Base-by-base conservation (phyloP, 2,888 invertebrate species). In the Perizoma flavofasciatum region DNA sequence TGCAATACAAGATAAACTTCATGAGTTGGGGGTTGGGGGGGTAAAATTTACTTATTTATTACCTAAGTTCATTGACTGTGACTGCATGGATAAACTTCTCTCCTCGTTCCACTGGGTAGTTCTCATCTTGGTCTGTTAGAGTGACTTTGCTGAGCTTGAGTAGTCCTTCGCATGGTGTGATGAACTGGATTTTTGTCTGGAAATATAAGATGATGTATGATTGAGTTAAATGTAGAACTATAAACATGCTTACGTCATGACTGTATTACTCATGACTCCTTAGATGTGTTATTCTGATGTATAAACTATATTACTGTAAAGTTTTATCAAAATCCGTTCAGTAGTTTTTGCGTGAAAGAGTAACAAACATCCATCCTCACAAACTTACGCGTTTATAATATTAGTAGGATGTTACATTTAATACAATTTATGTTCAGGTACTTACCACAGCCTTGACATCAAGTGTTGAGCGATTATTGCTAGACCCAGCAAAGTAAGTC, bases 141-240 rank as follows among this genome's bases (percentile, higher is more conserved):
- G 89, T 93, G 8, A 94, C 93, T 52, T 94, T 91, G 35, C 83
- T 89, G 40, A 97, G 87, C 69, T 94, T 93, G 59, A 97, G 82
- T 9, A 94, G 82, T 6, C 96, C 97, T 78, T 97, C 96, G 75
- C 96, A 97, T 6, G 94, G 92, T 54, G 94, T 94, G 11, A 94
- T 91, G 73, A 96, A 96, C 65, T 94, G 93, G 49, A 97, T 73
- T 48, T 90, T 90, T 5, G 55, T 59, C 62, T 62, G 47, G 4
- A 43, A 35, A 90, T 74, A 22, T 2, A 22, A 22, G 22, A 22
- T 22, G 22, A 22, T n/a, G n/a, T n/a, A 22, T 22, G 22, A 22
- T 22, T 22, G 22, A 22, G 22, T 2, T 22, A 22, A 22, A 22
- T 22, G 22, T 22, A 22, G 22, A 22, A 22, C 22, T 22, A 22